A percentile compares a stretch with the other conserved stretches of the same genome.
phyloP scores from a whole-genome alignment of 2,113 vertebrate genomes.

The Camelus bactrianus region DNA sequence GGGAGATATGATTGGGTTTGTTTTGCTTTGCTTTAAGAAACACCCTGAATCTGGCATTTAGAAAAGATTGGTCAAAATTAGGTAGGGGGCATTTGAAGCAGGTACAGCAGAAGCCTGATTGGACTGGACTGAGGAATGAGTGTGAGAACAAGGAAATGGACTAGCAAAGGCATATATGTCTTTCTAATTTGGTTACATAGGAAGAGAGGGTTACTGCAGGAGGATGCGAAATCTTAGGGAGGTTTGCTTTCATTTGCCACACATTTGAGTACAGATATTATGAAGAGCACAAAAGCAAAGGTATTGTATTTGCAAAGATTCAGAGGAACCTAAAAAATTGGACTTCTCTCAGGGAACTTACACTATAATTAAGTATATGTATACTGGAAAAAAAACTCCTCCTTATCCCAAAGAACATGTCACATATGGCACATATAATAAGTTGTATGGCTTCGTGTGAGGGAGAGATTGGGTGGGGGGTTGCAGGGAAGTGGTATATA shows the following conservation, averaged over 20 bases:
- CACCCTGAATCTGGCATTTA: neutral
- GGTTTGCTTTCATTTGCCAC: neutral
- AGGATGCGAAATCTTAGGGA: neutral
- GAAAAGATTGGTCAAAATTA: neutral
- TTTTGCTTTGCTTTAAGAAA: neutral
- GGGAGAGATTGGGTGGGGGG: neutral
- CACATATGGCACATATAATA: neutral
- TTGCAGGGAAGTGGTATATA: neutral
- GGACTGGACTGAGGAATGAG: neutral
- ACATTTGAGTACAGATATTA: neutral
- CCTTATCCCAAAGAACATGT: neutral
- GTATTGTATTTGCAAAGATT: neutral
- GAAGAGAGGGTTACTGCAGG: neutral
- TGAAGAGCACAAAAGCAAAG: neutral
- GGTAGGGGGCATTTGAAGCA: neutral
- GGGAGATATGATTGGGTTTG: neutral
- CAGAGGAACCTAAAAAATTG: neutral
- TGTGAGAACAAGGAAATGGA: neutral
- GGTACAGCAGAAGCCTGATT: neutral
- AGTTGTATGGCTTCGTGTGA: neutral
- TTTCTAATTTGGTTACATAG: conserved; percentile 18
- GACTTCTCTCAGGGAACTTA: neutral
- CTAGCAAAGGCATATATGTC: neutral
- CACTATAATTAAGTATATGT: neutral
- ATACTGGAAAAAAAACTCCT: neutral